Base-by-base conservation (phyloP, 1,140 invertebrate genomes). In the Drosophila sechellia region DNA sequence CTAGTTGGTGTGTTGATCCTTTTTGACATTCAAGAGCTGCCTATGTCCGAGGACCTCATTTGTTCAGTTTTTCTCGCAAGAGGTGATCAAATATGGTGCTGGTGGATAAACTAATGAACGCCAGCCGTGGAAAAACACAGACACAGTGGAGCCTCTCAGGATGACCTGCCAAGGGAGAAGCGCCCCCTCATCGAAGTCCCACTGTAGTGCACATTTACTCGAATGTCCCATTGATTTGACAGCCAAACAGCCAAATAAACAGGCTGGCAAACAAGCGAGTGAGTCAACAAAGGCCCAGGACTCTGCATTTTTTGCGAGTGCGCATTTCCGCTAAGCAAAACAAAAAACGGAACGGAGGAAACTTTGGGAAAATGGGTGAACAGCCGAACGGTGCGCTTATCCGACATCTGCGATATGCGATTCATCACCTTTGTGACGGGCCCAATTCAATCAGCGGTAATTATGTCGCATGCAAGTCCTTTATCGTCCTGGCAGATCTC, bases 371-470 rank as follows among this genome's bases (percentile, higher is more conserved):
- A 64, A 27, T 8, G 5, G 0, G 15, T 15, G 49, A 49, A 22
- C 0, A 46, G 22, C 31, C 31, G 34, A 70, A 48, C 49, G 68
- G 50, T 70, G 53, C 27, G 53, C 60, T 52, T 76, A 76, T 75
- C 72, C 17, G 22, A 48, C 20, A 73, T 73, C 69, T 54, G 15
- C 35, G 83, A 87, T 87, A 87, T 54, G 68, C 13, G 52, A 61
- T 63, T 40, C 74, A 70, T 78, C 83, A 87, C 83, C 79, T 81
- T 75, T 78, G 37, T 74, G 64, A 60, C 65, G 20, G 60, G 46
- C 60, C 57, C 65, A 86, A 79, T 83, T 79, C 83, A 87, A 87
- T 87, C 83, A 89, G 76, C 60, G 66, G 71, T 77, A 87, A 87
- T 87, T 87, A 87, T 76, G 66, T 77, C 65, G 75, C 83, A 89